A percentile compares a stretch with the other conserved stretches of the same genome.
phyloP scores from a whole-genome alignment of 2,888 invertebrate species.

The Stenoptilia bipunctidactyla region DNA sequence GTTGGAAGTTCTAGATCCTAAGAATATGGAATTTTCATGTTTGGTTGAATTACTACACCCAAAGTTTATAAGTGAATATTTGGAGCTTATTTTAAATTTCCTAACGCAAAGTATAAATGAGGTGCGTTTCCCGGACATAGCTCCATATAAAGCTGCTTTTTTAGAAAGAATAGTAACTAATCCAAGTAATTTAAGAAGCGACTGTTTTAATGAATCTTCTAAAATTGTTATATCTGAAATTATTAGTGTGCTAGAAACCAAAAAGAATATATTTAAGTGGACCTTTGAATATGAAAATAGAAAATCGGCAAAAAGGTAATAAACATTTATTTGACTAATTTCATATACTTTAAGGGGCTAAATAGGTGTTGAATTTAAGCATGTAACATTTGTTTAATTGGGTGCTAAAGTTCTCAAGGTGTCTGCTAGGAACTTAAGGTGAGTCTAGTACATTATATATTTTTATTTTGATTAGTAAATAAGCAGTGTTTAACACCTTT shows the following conservation, averaged over 20 bases:
- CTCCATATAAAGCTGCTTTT: slow-evolving; percentile 18
- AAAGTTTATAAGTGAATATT: neutral
- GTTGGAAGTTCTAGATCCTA: neutral
- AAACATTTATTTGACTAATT: no score
- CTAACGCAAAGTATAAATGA: slow-evolving; percentile 8
- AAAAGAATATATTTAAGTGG: slow-evolving; percentile 16
- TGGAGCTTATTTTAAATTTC: neutral
- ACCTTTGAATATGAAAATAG: slow-evolving; percentile 15
- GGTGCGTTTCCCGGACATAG: slow-evolving; percentile 18
- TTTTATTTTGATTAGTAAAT: no score
- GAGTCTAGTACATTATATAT: no score
- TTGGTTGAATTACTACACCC: neutral
- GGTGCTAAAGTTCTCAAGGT: no score
- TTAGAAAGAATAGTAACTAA: slow-evolving; percentile 18
- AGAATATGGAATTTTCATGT: neutral
- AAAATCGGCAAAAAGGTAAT: slow-evolving; percentile 15
- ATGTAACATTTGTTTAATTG: no score
- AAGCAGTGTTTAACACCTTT: no score
- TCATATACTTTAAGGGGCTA: no score
- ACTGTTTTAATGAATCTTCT: slow-evolving; percentile 11
- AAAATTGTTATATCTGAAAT: slow-evolving; percentile 17
- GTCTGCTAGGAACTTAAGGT: no score
- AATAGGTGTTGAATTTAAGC: no score
- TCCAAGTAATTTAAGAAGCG: neutral
- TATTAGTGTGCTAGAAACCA: slow-evolving; percentile 14